Evolutionary conservation across 2,113 vertebrate genomes (phyloP).

Genomic region (Erpornis zantholeuca): DNA sequence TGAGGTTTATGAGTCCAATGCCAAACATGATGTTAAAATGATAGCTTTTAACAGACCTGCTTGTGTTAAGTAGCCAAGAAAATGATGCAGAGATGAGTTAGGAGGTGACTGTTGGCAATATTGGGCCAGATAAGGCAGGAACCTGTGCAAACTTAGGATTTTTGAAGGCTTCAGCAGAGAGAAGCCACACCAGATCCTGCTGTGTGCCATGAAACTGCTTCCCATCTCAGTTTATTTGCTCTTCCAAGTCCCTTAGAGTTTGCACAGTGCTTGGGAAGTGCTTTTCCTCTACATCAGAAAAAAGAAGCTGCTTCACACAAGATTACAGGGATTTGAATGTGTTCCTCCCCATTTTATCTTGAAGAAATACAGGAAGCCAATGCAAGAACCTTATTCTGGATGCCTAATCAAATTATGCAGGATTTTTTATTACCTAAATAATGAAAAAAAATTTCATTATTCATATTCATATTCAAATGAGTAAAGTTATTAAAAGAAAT

Average conservation of each 20-base stretch:
- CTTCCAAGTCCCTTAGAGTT: background rate
- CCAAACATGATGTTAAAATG: background rate
- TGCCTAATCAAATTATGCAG: background rate
- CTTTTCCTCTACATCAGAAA: background rate
- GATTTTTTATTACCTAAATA: background rate
- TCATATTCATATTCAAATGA: background rate
- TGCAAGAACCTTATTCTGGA: background rate
- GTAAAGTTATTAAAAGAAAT: background rate
- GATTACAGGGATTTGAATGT: background rate
- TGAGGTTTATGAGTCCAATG: background rate
- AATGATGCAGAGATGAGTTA: background rate
- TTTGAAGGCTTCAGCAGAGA: background rate
- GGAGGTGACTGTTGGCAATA: fast-evolving
- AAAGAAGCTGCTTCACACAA: background rate
- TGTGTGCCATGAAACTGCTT: fast-evolving
- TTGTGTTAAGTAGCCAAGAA: background rate
- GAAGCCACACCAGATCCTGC: background rate
- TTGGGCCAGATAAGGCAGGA: too few relatives aligned
- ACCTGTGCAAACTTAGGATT: background rate
- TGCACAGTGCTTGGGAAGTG: background rate
- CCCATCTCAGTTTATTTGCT: background rate
- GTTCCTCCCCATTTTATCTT: background rate
- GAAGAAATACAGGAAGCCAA: background rate
- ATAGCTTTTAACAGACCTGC: background rate
- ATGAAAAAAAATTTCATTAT: background rate